Evolutionary conservation across 2,113 vertebrate species (phyloP).

Genomic region (Pithys albifrons): DNA sequence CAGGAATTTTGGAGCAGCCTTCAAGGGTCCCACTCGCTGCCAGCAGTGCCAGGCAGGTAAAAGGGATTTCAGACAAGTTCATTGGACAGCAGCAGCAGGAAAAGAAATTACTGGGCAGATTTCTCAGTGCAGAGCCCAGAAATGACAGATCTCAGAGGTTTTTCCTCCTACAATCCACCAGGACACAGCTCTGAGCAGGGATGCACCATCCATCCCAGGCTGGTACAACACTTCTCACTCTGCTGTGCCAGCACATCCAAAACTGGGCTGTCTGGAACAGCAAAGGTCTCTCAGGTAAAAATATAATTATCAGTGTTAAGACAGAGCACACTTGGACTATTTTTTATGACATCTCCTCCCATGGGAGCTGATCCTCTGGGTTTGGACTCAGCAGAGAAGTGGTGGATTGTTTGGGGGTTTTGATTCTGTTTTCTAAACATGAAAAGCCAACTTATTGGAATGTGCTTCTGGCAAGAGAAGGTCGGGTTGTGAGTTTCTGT

Average conservation of each 20-base stretch:
- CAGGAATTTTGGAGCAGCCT: not conserved
- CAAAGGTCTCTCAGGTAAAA: not conserved
- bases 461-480: not conserved
- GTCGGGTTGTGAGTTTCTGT: not conserved
- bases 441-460: not conserved
- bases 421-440: not conserved
- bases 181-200: not conserved
- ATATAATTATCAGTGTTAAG: not conserved
- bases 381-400: not conserved
- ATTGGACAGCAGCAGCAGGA: not conserved
- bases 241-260: not conserved
- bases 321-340: not conserved
- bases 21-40: not conserved
- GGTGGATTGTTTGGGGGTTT: not conserved
- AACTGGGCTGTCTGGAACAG: not conserved
- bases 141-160: not conserved
- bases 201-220: not conserved
- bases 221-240: not conserved
- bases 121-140: not conserved
- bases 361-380: not conserved
- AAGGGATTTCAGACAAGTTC: not conserved
- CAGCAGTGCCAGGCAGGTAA: not conserved
- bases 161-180: not conserved
- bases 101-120: not conserved
- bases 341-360: not conserved